These are phyloP conservation scores for Cabera pusaria DNA, from an alignment of 2,888 invertebrate genomes.

Conservation along the genomic window DNA sequence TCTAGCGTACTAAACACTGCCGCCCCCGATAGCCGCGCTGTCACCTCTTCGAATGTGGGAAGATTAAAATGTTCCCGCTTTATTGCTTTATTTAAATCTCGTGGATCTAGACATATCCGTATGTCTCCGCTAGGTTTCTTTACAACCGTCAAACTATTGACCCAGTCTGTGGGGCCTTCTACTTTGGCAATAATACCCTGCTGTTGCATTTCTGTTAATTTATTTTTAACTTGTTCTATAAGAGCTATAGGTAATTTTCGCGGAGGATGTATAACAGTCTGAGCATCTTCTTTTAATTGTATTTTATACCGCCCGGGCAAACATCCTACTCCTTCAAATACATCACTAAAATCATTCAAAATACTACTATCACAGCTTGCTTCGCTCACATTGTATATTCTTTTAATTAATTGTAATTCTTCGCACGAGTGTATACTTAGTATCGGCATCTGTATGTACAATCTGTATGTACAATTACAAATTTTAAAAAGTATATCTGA, in stretches of 20 bases:
- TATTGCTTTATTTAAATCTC: too few relatives aligned
- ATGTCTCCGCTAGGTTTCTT: too few relatives aligned
- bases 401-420: constrained; percentile 25
- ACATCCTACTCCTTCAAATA: constrained; percentile 13
- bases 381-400: constrained; percentile 6
- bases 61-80: too few relatives aligned
- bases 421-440: constrained; percentile 25
- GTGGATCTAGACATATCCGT: too few relatives aligned
- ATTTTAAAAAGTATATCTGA: constrained; percentile 20
- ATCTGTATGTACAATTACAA: constrained; percentile 21
- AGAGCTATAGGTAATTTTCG: constrained; percentile 27
- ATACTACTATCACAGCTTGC: background rate
- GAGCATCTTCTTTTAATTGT: constrained; percentile 5
- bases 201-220: constrained; percentile 31
- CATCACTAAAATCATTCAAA: constrained; percentile 4
- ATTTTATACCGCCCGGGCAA: constrained; percentile 9
- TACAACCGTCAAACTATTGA: constrained; percentile 34
- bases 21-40: too few relatives aligned
- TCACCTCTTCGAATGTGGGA: too few relatives aligned
- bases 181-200: constrained; percentile 30
- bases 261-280: constrained; percentile 29
- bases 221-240: constrained; percentile 24
- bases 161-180: constrained; percentile 34
- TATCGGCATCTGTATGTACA: constrained; percentile 24
- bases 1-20: too few relatives aligned